These are phyloP conservation scores for Sminthurinus aureus DNA, from an alignment of 2,888 invertebrate genomes.

Conservation along the genomic window DNA sequence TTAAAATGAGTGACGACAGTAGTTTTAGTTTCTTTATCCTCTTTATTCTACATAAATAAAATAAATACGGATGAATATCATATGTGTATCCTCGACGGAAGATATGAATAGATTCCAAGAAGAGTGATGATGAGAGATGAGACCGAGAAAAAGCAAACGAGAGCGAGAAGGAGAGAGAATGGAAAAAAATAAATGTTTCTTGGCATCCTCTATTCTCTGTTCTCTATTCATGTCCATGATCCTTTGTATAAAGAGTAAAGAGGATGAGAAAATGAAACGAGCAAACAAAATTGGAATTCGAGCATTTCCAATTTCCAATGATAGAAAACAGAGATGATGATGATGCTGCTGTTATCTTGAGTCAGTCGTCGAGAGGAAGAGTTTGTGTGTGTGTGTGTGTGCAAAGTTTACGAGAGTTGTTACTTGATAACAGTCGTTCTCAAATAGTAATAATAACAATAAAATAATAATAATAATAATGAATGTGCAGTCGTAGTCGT, in stretches of 20 bases:
- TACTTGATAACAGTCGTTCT: no score
- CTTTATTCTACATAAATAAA: no score
- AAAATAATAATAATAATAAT: no score
- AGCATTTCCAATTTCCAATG: neutral
- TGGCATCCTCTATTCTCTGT: neutral
- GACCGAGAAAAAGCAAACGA: no score
- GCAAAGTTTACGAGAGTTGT: conserved; percentile 23
- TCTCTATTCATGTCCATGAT: neutral
- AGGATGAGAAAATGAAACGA: conserved; percentile 15
- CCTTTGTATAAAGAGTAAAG: neutral
- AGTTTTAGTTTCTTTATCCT: no score
- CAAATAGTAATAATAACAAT: no score
- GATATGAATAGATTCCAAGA: no score
- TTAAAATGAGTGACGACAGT: no score
- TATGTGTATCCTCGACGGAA: no score
- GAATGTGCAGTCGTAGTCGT: no score
- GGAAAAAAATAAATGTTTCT: neutral
- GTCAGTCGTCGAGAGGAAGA: conserved; percentile 29
- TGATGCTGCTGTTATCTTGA: neutral
- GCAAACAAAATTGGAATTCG: conserved; percentile 15
- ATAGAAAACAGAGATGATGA: conserved; percentile 7
- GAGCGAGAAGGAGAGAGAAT: neutral
- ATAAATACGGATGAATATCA: no score
- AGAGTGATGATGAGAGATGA: no score
- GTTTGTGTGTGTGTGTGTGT: neutral